Evolutionary conservation across 2,797 vertebrate genomes (phyloP), one percentile per base, ranked within the genome.

Genomic region (Poeciliopsis gracilis): DNA sequence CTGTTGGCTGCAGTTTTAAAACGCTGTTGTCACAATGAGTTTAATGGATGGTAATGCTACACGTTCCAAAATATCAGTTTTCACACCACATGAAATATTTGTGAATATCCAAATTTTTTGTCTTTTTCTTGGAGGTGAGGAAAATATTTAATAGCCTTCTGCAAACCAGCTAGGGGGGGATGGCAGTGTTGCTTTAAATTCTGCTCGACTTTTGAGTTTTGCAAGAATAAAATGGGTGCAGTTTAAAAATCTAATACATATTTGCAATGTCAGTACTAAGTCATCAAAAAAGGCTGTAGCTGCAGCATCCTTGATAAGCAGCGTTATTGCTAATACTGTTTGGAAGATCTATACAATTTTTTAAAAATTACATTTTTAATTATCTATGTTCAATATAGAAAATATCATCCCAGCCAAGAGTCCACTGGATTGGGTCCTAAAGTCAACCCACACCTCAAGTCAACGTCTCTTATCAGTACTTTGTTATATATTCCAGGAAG

Each of bases 61-160:
- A 67, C 10, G 25, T 43, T 41, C 23, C 38, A 41, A 67, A 69
- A 69, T 69, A 41, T 69, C 63, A 61, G 28, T 69, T 67, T 69
- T 43, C 12, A n/a, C 23, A 69, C 38, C 23, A 43, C 36, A 20
- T 3, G 9, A 66, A 20, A 66, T 38, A 66, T 38, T 23, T 66
- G 28, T 2, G 33, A 61, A 61, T n/a, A 61, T 30, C 59, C 8
- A 67, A 23, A 23, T 41, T 38, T 38, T 9, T 41, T 36, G 25
- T 67, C 41, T 12, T 23, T 38, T 38, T 38, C 36, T 38, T 38
- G 20, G 18, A 23, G 36, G 36, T 23, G 63, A 38, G 61, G 9
- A 38, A 36, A 66, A 38, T 5, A 0, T 69, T 23, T n/a, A n/a
- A 11, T n/a, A 3, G 2, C 23, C 66, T 13, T 6, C 23, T 69